Evolutionary conservation across 2,888 invertebrate genomes (phyloP).

Genomic region (Eulithis testata): DNA sequence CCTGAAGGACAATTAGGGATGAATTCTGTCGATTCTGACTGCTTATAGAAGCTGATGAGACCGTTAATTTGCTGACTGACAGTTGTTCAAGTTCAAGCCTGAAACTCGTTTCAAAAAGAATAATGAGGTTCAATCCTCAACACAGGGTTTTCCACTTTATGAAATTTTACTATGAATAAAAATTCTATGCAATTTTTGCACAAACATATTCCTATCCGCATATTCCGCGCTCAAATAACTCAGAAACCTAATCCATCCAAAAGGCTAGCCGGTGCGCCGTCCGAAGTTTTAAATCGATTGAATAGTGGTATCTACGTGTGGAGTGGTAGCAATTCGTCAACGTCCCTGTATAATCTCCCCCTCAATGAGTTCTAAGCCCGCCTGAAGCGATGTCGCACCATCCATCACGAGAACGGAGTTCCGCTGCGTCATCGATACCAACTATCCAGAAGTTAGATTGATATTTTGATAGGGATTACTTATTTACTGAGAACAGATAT

Average conservation of each 20-base stretch:
- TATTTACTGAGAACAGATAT: not conserved
- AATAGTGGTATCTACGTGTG: conserved; percentile 73
- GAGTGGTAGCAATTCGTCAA: conserved; percentile 78
- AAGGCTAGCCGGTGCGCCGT: conserved; percentile 36
- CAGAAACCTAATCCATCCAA: conserved; percentile 38
- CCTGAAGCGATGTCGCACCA: conserved; percentile 70
- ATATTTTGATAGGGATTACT: conserved; percentile 26
- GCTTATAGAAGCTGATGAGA: too few relatives aligned
- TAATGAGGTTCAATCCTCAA: too few relatives aligned
- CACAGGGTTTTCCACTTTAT: too few relatives aligned
- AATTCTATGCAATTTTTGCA: too few relatives aligned
- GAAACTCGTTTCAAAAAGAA: too few relatives aligned
- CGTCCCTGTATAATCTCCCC: conserved; percentile 78
- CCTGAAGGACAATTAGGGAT: too few relatives aligned
- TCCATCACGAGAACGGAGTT: conserved; percentile 71
- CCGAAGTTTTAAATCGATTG: conserved; percentile 75
- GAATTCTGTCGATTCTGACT: too few relatives aligned
- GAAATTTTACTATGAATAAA: too few relatives aligned
- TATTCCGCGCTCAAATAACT: conserved; percentile 28
- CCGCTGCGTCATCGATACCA: conserved; percentile 60
- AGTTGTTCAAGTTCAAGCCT: too few relatives aligned
- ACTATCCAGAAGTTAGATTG: conserved; percentile 34
- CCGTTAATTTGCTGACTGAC: too few relatives aligned
- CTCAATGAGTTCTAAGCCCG: conserved; percentile 78
- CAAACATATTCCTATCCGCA: not conserved